These are phyloP conservation scores for Meteorus cinctellus DNA, from an alignment of 2,888 invertebrate genomes.

Conservation along the genomic window DNA sequence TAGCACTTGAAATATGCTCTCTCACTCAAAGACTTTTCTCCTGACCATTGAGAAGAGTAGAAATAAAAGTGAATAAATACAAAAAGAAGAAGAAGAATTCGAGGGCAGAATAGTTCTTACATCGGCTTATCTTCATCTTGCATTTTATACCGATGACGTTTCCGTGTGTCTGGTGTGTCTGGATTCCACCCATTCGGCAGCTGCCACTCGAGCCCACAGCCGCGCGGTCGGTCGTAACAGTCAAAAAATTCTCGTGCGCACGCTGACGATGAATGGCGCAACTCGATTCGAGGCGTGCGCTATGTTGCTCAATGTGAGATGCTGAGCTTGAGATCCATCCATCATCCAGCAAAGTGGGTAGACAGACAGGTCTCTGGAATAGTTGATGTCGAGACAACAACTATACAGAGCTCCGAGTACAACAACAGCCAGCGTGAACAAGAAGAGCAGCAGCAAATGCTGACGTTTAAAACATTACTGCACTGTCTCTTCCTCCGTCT, in stretches of 20 bases:
- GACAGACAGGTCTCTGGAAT: slow-evolving; percentile 61
- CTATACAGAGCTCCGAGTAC: background rate
- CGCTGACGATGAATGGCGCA: slow-evolving; percentile 25
- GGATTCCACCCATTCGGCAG: slow-evolving; percentile 40
- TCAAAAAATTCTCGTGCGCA: slow-evolving; percentile 26
- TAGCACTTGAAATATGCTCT: no score
- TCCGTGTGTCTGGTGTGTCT: slow-evolving; percentile 10
- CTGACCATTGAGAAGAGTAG: background rate
- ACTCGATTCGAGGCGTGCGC: slow-evolving; percentile 11
- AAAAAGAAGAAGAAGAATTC: background rate
- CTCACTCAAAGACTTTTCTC: background rate
- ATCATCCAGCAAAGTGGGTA: slow-evolving; percentile 64
- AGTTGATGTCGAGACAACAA: slow-evolving; percentile 43
- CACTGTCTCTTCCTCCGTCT: background rate
- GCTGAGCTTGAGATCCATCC: slow-evolving; percentile 57
- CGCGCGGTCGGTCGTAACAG: background rate
- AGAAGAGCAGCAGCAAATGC: slow-evolving; percentile 10
- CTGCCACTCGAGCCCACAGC: slow-evolving; percentile 50
- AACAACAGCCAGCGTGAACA: slow-evolving; percentile 25
- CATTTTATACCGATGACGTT: background rate
- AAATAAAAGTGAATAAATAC: background rate
- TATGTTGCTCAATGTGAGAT: slow-evolving; percentile 25
- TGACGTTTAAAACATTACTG: background rate
- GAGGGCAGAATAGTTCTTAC: background rate
- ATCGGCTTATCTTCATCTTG: background rate